Base-by-base conservation (phyloP, 2,797 vertebrate species). In the Trachurus trachurus region DNA sequence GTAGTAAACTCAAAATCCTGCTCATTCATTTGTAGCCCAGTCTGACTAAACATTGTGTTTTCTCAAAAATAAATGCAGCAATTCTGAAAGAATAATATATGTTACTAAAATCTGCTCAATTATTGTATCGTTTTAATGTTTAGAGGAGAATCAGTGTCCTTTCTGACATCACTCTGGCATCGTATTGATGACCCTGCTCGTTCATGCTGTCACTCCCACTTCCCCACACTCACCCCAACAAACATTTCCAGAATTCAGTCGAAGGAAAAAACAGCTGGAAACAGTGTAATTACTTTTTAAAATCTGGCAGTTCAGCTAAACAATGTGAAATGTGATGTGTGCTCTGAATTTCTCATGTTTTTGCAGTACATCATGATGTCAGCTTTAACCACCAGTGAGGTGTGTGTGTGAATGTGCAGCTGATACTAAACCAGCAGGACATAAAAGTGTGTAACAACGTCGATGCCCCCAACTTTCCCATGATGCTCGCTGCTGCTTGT, bases 241-340 rank as follows among this genome's bases (percentile, higher is more conserved):
- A 57, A 10, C 40, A 34, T 79, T 72, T 75, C 67, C 1, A 29
- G 56, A 60, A 59, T 63, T 40, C 58, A 78, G 68, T 47, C 9
- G 62, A 26, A 65, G 61, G 65, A 9, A 67, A 64, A 69, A 84
- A 78, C 60, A 69, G 13, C 22, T 52, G 71, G 56, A 75, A 76
- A 45, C 19, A 26, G 44, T 66, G 21, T 76, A 71, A 79, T 82
- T 82, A 62, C 67, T 66, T 37, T 17, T 10, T 63, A 21, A 78
- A 59, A 66, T 70, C 16, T 31, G 12, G 58, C 52, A 54, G 13
- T 59, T 72, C 62, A 71, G 15, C 45, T 16, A 45, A 61, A 75
- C 39, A 67, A 58, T 57, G 22, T 47, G 34, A 67, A 62, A 29
- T 78, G 26, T 47, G 50, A 64, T 31, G 13, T 5, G 17, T 8